Percentiles rank a stretch among this genome's conserved stretches.
These are phyloP conservation scores for Dermochelys coriacea DNA, from an alignment of 2,797 vertebrate species.

Conservation along the genomic window DNA sequence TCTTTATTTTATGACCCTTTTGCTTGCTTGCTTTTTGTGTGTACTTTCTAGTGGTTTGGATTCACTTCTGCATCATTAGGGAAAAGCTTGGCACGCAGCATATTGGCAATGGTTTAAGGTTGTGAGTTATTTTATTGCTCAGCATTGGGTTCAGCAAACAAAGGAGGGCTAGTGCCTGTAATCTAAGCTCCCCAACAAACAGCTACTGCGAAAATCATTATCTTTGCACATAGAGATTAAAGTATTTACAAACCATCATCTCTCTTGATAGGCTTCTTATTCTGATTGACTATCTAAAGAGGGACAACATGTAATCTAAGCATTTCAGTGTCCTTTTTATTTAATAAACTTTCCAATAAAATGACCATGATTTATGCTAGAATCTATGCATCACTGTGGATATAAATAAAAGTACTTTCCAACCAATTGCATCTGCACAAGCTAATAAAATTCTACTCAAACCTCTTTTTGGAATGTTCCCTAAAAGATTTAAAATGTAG, in stretches of 20 bases:
- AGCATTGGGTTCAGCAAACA: constrained; percentile 9
- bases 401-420: constrained; percentile 44
- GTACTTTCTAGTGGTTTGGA: neutral
- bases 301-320: neutral
- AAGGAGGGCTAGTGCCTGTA: neutral
- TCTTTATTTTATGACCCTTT: neutral
- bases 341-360: neutral
- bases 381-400: neutral
- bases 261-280: neutral
- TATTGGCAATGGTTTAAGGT: neutral
- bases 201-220: neutral
- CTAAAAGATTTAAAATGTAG: neutral
- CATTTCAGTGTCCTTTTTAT: neutral
- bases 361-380: neutral
- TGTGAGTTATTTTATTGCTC: neutral
- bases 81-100: neutral
- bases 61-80: neutral
- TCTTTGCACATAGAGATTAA: constrained; percentile 21
- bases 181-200: neutral
- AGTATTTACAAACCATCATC: neutral
- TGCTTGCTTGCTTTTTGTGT: neutral
- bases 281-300: neutral
- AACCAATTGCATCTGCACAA: neutral
- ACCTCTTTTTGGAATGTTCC: neutral
- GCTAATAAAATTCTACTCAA: neutral